Percentiles rank a stretch among this genome's conserved stretches.
Evolutionary conservation across 2,888 invertebrate species (phyloP).

Genomic region (Tetranychus truncatus): DNA sequence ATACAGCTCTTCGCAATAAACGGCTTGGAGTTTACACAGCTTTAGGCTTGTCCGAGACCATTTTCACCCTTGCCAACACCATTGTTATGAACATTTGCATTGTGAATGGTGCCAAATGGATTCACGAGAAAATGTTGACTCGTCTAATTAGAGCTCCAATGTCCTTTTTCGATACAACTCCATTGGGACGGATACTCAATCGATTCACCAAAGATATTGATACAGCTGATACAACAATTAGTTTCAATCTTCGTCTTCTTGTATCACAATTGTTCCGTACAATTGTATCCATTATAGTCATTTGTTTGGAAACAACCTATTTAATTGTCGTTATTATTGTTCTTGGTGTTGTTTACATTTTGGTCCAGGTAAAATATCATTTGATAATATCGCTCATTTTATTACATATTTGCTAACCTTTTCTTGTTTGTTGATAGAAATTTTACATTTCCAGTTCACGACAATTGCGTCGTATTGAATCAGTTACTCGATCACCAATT

Average conservation of each 20-base stretch:
- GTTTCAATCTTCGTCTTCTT: slow-evolving; percentile 26
- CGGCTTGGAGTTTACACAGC: slow-evolving; percentile 77
- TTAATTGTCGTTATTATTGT: slow-evolving; percentile 32
- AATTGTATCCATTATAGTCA: slow-evolving; percentile 28
- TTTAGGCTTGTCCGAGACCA: slow-evolving; percentile 40
- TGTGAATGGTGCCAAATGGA: slow-evolving; percentile 38
- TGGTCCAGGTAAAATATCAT: slow-evolving; percentile 28
- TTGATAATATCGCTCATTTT: not conserved
- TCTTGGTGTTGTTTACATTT: slow-evolving; percentile 30
- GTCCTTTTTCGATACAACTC: slow-evolving; percentile 27
- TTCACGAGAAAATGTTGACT: slow-evolving; percentile 28
- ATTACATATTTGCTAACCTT: not conserved
- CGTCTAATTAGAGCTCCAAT: slow-evolving; percentile 34
- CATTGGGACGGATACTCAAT: slow-evolving; percentile 27
- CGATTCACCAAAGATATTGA: slow-evolving; percentile 29
- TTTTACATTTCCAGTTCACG: slow-evolving; percentile 40
- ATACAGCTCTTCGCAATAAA: slow-evolving; percentile 41
- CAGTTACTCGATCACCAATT: slow-evolving; percentile 41
- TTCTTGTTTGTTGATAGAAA: slow-evolving; percentile 25
- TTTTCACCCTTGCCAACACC: slow-evolving; percentile 20
- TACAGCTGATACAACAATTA: slow-evolving; percentile 27
- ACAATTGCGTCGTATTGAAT: slow-evolving; percentile 40
- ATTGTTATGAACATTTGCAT: slow-evolving; percentile 36
- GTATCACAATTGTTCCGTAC: slow-evolving; percentile 25
- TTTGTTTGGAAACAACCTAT: slow-evolving; percentile 31